A percentile compares a stretch with the other conserved stretches of the same genome.
Conservation (phyloP, 2,113 vertebrate species). For the Rousettus leschenaultii region DNA sequence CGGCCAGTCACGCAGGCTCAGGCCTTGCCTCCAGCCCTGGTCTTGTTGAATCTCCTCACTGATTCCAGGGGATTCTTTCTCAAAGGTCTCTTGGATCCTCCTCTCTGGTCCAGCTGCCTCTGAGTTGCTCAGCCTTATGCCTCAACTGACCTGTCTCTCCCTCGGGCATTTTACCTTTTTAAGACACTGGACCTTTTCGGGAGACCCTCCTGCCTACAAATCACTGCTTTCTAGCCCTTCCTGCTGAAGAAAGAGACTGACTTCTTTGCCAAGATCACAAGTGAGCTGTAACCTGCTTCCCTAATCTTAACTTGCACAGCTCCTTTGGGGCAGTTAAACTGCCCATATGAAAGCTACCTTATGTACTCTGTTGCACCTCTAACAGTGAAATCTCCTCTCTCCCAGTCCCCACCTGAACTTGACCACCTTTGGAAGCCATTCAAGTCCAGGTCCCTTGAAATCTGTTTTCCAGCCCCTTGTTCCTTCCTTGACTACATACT, state of each 20-base stretch:
- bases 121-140: neutral
- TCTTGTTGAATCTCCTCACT: neutral
- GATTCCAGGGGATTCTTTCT: neutral
- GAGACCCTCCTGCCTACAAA: neutral
- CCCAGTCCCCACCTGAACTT: neutral
- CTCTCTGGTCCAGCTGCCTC: neutral
- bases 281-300: neutral
- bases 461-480: neutral
- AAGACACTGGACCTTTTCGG: too few species aligned
- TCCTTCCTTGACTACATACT: neutral
- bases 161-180: neutral
- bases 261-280: neutral
- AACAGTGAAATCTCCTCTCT: too few species aligned
- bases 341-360: neutral
- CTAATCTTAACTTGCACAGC: neutral
- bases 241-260: neutral
- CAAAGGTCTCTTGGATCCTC: rapidly evolving
- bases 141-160: neutral
- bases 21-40: neutral
- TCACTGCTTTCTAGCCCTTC: neutral
- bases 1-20: neutral
- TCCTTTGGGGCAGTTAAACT: neutral
- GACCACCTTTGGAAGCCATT: too few species aligned
- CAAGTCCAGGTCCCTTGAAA: neutral
- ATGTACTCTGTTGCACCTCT: neutral